Evolutionary conservation across 2,113 vertebrate species (phyloP).

Genomic region (Plecturocebus donacophilus): DNA sequence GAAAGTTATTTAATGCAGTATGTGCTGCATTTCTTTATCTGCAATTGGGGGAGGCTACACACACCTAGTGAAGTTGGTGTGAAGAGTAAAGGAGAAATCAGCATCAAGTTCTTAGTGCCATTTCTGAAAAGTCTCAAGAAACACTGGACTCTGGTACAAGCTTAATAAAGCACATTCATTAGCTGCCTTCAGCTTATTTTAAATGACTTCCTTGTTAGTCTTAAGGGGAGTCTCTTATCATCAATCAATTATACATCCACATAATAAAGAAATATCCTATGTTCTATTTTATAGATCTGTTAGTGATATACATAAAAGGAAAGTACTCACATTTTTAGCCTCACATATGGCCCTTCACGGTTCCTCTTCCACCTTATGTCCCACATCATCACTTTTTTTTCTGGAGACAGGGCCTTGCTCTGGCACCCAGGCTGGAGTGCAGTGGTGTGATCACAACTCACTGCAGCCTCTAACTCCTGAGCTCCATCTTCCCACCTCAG

Average conservation of each 20-base stretch:
- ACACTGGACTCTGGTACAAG: neutral
- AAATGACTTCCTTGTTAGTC: neutral
- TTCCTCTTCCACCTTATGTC: neutral
- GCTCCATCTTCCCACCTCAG: no score
- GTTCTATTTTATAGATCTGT: neutral
- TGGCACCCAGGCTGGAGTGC: no score
- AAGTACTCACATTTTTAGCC: neutral
- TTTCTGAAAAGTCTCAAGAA: neutral
- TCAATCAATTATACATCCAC: neutral
- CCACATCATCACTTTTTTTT: no score
- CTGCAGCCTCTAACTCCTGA: no score
- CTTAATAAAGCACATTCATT: neutral
- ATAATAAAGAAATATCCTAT: neutral
- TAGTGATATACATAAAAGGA: neutral
- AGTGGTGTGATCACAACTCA: no score
- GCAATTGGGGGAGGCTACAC: neutral
- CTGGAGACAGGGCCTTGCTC: no score
- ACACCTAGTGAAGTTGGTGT: neutral
- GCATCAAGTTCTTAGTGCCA: accelerated
- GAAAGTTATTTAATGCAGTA: neutral
- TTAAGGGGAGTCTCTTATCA: neutral
- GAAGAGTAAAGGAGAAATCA: neutral
- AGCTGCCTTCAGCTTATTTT: neutral
- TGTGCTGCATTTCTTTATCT: neutral
- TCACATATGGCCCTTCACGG: neutral